Conservation (phyloP, 2,888 invertebrate species). For the Laspeyria flexula region DNA sequence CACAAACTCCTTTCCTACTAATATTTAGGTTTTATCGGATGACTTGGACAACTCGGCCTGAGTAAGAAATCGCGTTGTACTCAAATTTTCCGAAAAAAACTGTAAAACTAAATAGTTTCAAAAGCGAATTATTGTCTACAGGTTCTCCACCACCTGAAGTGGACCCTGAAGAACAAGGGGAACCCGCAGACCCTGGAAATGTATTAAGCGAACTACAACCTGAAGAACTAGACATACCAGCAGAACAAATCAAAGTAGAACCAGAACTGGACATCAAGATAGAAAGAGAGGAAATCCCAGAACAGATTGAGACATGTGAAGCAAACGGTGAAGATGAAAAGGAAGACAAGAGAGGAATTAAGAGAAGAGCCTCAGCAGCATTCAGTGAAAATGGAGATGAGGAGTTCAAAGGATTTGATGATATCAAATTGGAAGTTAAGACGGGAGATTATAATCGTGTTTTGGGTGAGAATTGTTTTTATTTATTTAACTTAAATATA, state of each 20-base stretch:
- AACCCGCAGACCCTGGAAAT: constrained; percentile 1
- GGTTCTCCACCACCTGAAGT: constrained; percentile 29
- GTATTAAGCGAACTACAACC: constrained; percentile 25
- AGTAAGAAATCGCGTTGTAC: too few species aligned
- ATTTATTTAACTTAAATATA: background rate
- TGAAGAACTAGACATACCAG: constrained; percentile 22
- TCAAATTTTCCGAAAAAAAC: too few species aligned
- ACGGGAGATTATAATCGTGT: constrained; percentile 57
- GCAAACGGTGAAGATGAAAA: constrained; percentile 21
- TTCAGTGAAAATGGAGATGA: constrained; percentile 66
- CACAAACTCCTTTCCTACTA: too few species aligned
- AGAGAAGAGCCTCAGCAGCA: constrained; percentile 72
- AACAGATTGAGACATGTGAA: constrained; percentile 22
- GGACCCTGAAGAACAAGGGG: constrained; percentile 23
- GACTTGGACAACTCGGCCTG: too few species aligned
- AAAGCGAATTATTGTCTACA: constrained; percentile 9
- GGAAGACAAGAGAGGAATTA: constrained; percentile 58
- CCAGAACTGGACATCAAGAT: constrained; percentile 14
- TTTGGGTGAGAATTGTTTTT: constrained; percentile 60
- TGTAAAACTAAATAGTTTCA: background rate
- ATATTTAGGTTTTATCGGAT: too few species aligned
- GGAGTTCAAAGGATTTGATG: constrained; percentile 74
- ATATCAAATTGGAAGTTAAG: constrained; percentile 51
- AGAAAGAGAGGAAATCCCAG: constrained; percentile 15
- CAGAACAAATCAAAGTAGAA: constrained; percentile 11